Conservation (phyloP, 2,888 invertebrate species). For the Drosophila limbata region DNA sequence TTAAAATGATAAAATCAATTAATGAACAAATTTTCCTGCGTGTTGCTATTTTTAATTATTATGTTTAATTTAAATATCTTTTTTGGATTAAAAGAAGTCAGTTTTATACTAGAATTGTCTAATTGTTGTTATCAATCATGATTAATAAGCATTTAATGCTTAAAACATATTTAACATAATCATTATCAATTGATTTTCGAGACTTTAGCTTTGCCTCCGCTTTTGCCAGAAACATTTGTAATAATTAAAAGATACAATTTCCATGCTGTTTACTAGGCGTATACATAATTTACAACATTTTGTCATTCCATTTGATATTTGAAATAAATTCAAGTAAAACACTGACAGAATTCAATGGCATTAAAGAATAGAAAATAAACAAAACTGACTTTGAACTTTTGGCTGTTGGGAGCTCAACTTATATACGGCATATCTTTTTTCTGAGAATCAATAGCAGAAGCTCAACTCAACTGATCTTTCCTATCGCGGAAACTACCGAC, state of each 20-base stretch:
- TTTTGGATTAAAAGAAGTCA: background rate
- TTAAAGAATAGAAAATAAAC: background rate
- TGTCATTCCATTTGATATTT: background rate
- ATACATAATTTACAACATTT: background rate
- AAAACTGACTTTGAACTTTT: slow-evolving; percentile 11
- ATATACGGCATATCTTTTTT: slow-evolving; percentile 8
- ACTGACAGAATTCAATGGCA: slow-evolving; percentile 1
- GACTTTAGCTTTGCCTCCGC: background rate
- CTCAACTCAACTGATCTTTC: slow-evolving; percentile 36
- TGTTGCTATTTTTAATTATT: no score
- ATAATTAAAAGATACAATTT: background rate
- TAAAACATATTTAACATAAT: background rate
- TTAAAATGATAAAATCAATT: no score
- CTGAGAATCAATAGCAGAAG: slow-evolving; percentile 22
- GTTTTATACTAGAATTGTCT: background rate
- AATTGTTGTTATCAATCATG: background rate
- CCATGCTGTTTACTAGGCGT: background rate
- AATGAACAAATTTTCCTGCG: no score
- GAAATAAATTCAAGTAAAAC: background rate
- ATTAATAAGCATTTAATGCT: background rate
- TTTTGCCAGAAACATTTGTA: background rate
- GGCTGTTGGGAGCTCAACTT: background rate
- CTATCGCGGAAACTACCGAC: slow-evolving; percentile 27
- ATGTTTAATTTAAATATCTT: no score
- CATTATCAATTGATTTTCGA: background rate